phyloP scores from a whole-genome alignment of 2,888 invertebrate species.

The Cactoblastis cactorum region DNA sequence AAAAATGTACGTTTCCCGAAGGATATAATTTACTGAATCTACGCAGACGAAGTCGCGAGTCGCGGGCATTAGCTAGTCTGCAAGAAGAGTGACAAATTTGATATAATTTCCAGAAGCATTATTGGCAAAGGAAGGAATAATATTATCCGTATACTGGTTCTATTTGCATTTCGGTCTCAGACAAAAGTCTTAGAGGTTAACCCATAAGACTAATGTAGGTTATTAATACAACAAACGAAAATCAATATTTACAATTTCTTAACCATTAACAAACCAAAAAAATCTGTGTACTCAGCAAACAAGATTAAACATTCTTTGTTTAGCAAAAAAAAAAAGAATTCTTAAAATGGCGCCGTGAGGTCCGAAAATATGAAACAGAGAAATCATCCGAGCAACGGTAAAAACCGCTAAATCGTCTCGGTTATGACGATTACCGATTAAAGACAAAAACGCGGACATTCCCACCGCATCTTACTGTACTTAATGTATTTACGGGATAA shows the following conservation, averaged over 20 bases:
- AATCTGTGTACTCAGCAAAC: background rate
- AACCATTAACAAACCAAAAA: background rate
- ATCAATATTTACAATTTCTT: background rate
- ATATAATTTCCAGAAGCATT: no score
- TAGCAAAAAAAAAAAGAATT: no score
- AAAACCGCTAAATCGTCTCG: conserved; percentile 10
- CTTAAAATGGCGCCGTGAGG: background rate
- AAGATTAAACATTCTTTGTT: no score
- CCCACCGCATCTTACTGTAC: conserved; percentile 11
- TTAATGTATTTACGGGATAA: background rate
- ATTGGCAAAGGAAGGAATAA: no score
- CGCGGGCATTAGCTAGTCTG: no score
- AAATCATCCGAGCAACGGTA: conserved; percentile 12
- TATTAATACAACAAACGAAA: background rate
- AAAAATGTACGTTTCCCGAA: no score
- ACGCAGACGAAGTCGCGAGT: no score
- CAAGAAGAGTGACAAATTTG: no score
- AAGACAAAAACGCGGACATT: conserved; percentile 6
- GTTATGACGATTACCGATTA: conserved; percentile 3
- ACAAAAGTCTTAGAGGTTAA: no score
- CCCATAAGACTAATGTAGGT: background rate
- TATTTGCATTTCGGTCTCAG: no score
- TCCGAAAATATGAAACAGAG: conserved; percentile 5
- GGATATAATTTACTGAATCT: no score
- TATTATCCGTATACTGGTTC: no score